Percentiles rank a stretch among this genome's conserved stretches.
Conservation (phyloP, 2,888 invertebrate species). For the Tiphia femorata region DNA sequence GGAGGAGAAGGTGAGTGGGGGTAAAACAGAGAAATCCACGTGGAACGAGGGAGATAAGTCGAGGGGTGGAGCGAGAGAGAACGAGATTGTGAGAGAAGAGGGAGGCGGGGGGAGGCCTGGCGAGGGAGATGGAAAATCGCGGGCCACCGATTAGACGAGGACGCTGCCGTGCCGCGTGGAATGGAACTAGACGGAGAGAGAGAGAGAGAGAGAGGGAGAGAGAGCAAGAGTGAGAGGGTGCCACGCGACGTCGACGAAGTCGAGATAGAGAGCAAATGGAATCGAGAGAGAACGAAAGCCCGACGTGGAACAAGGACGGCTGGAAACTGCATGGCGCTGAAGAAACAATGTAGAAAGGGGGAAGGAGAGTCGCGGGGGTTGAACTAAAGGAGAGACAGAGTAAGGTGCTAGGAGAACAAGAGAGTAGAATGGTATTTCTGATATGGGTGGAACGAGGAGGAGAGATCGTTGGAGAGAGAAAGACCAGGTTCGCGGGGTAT, state of each 20-base stretch:
- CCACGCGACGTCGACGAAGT: conserved; percentile 16
- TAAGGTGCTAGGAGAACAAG: background rate
- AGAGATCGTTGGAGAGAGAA: background rate
- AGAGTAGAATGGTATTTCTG: too few relatives aligned
- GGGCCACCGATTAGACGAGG: conserved; percentile 1
- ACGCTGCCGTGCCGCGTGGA: too few relatives aligned
- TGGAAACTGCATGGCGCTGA: background rate
- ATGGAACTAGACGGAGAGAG: conserved; percentile 14
- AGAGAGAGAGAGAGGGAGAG: background rate
- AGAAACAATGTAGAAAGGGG: background rate
- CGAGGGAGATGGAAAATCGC: conserved; percentile 9
- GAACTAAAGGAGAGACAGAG: background rate
- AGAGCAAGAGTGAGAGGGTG: background rate
- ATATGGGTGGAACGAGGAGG: background rate
- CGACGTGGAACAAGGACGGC: background rate
- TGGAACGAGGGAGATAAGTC: background rate
- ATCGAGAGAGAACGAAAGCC: background rate
- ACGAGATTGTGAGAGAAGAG: conserved; percentile 9
- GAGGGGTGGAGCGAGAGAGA: conserved; percentile 1
- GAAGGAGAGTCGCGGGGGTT: background rate
- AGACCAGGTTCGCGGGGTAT: conserved; percentile 1
- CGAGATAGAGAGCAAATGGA: conserved; percentile 15
- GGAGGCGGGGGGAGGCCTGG: background rate
- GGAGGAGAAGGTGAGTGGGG: background rate
- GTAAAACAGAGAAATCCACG: conserved; percentile 8